phyloP scores from a whole-genome alignment of 2,888 invertebrate genomes.

The Drosophila ochracea region DNA sequence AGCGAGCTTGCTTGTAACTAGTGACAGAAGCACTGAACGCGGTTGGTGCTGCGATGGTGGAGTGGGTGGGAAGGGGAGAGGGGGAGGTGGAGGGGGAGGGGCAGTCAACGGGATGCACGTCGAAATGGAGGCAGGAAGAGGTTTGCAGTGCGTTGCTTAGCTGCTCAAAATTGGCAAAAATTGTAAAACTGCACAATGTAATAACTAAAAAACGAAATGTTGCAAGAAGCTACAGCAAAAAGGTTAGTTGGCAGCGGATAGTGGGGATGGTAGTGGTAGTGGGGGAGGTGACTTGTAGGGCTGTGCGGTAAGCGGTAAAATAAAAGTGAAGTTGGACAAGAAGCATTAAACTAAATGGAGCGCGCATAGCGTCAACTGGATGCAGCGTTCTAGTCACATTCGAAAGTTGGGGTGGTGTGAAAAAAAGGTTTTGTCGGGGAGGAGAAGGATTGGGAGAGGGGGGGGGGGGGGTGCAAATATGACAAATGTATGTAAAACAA shows the following conservation, averaged over 20 bases:
- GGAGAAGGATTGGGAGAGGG: too few relatives aligned
- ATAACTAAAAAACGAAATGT: constrained; percentile 42
- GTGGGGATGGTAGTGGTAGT: too few relatives aligned
- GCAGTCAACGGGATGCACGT: background rate
- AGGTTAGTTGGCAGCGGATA: background rate
- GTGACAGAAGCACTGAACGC: constrained; percentile 32
- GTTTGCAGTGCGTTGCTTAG: constrained; percentile 30
- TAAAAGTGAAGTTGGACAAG: constrained; percentile 55
- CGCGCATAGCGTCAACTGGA: constrained; percentile 15
- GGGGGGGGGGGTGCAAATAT: constrained; percentile 38
- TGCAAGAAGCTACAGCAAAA: constrained; percentile 22
- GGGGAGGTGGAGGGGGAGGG: too few relatives aligned
- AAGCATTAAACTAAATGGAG: constrained; percentile 60
- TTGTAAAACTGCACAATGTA: constrained; percentile 45
- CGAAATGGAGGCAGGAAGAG: background rate
- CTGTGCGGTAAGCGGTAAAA: constrained; percentile 25
- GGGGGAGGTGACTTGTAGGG: background rate
- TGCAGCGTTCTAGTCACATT: background rate
- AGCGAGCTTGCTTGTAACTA: constrained; percentile 30
- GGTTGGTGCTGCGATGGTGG: too few relatives aligned
- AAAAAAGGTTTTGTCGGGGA: background rate
- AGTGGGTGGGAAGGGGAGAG: too few relatives aligned
- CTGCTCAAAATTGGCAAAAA: constrained; percentile 52
- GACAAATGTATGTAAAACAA: constrained; percentile 50
- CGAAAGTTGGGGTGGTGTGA: background rate